Evolutionary conservation across 2,797 vertebrate species (phyloP).

Genomic region (Notolabrus celidotus): DNA sequence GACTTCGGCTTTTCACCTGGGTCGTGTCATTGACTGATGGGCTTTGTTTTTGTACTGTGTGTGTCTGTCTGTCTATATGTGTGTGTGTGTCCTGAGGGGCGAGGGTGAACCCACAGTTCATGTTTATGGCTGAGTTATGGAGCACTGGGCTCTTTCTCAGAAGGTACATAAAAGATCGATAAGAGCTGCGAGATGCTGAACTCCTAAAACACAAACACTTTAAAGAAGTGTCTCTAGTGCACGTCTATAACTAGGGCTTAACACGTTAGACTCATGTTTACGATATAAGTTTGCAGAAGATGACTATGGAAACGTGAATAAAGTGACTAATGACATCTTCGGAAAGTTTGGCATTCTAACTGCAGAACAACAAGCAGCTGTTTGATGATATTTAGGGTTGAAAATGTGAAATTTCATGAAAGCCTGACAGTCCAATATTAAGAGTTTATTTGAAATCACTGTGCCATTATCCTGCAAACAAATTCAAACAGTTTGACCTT

Average conservation of each 20-base stretch:
- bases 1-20: constrained; percentile 33
- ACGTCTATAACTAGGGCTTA: not conserved
- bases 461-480: not conserved
- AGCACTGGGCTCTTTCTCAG: constrained; percentile 1
- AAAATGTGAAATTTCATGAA: not conserved
- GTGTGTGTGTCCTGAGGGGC: not conserved
- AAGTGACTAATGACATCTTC: not conserved
- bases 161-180: constrained; percentile 29
- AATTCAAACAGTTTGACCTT: not conserved
- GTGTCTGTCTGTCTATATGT: constrained; percentile 1
- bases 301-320: not conserved
- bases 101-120: constrained; percentile 24
- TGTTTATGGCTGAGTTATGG: constrained; percentile 33
- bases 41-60: constrained; percentile 13
- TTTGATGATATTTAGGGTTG: not conserved
- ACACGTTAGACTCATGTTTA: not conserved
- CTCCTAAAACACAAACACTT: not conserved
- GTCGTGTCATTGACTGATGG: constrained; percentile 54
- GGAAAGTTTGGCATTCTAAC: not conserved
- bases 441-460: not conserved
- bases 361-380: too few relatives aligned
- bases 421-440: not conserved
- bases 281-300: too few relatives aligned
- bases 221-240: not conserved
- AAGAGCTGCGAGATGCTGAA: constrained; percentile 1